Conservation (phyloP, 1,140 invertebrate species). For the Solenopsis fugax region DNA sequence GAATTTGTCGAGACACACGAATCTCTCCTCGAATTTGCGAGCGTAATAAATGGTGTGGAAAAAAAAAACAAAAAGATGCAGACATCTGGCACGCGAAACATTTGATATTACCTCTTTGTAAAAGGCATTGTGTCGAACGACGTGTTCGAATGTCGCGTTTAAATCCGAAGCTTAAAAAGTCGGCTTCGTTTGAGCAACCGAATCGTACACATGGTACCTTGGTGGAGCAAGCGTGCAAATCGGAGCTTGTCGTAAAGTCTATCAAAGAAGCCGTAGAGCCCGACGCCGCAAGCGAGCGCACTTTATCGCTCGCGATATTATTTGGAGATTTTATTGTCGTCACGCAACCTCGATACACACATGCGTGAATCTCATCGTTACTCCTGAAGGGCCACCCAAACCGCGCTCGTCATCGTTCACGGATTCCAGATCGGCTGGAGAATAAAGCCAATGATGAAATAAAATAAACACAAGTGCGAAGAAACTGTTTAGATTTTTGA, state of each 20-base stretch:
- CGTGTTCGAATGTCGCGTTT: slow-evolving; percentile 40
- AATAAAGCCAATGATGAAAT: background rate
- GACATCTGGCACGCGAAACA: slow-evolving; percentile 51
- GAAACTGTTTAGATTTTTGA: background rate
- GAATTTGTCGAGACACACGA: background rate
- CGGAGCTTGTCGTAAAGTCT: slow-evolving; percentile 79
- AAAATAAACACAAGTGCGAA: background rate
- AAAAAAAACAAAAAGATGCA: background rate
- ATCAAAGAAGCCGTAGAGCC: slow-evolving; percentile 73
- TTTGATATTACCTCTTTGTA: slow-evolving; percentile 34
- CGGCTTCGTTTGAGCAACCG: slow-evolving; percentile 56
- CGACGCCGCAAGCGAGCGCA: slow-evolving; percentile 23
- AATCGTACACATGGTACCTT: slow-evolving; percentile 45
- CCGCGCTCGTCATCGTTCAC: slow-evolving; percentile 19
- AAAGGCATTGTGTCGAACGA: slow-evolving; percentile 30
- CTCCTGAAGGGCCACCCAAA: slow-evolving; percentile 72
- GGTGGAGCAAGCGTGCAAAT: slow-evolving; percentile 75
- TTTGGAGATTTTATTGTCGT: slow-evolving; percentile 82
- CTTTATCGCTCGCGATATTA: slow-evolving; percentile 79
- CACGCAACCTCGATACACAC: slow-evolving; percentile 27
- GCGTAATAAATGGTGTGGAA: background rate
- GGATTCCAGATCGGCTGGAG: background rate
- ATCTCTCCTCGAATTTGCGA: background rate
- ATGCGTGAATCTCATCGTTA: background rate
- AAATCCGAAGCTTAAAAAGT: slow-evolving; percentile 50